Evolutionary conservation across 2,797 vertebrate genomes (phyloP), one percentile per base, ranked within the genome.

Genomic region (Pseudocheirus occidentalis): DNA sequence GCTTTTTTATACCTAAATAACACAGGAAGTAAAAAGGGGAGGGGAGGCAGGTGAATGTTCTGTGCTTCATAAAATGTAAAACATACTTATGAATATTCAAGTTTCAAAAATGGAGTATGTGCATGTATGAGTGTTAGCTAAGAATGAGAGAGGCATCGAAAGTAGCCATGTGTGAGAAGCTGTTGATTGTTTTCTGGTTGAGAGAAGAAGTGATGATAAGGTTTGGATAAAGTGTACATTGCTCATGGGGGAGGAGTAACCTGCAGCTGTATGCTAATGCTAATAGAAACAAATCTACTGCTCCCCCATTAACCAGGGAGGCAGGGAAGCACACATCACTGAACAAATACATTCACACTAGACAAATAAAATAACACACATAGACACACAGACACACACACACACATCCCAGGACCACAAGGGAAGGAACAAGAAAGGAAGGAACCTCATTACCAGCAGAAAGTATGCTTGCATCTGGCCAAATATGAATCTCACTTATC

Each of bases 221-320:
- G 97, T 96, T 66, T 73, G 97, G 97, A 94, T 97, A 94, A 97
- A 98, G 98, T 96, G 97, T 94, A 97, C 97, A 93, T 93, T 12
- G 92, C 95, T 92, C 73, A 34, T 66, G 73, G 94, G 97, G 96
- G 96, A 28, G 93, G n/a, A 81, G 97, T 96, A 97, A 96, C 97
- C 96, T 95, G 98, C 99, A 99, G 99, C 99, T 99, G 99, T 99
- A 99, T 99, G 99, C 98, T 99, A 99, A 99, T 99, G 7, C 73
- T 95, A 95, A 46, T 94, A 95, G 99, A 98, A 98, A 98, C 99
- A 98, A 96, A 98, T 98, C 98, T 97, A 97, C 97, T 97, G 96
- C 98, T 98, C 97, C 98, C 98, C 98, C 98, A 97, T 98, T 98
- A 98, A 98, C 96, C 97, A 92, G 97, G 97, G 96, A 93, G 98